phyloP scores from a whole-genome alignment of 2,797 vertebrate genomes.

The Ibycter americanus region DNA sequence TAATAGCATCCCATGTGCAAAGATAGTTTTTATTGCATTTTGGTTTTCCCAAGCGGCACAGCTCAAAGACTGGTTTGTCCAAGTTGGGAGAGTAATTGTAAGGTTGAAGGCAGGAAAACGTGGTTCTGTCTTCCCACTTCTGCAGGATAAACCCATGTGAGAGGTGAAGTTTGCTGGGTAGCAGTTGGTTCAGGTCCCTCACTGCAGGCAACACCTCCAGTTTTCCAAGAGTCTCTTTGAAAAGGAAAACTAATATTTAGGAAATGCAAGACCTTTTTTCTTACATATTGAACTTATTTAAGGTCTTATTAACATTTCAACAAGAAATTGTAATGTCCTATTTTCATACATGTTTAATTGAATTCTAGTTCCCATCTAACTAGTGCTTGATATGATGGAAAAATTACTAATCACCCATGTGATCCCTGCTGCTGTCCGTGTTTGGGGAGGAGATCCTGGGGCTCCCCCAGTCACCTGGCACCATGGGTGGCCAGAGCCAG shows the following conservation, averaged over 20 bases:
- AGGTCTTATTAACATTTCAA: rapidly evolving
- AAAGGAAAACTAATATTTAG: not conserved
- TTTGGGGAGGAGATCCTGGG: not conserved
- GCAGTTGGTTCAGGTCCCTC: not conserved
- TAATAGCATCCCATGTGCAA: not conserved
- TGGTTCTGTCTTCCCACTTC: not conserved
- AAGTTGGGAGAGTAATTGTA: not conserved
- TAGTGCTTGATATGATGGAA: rapidly evolving
- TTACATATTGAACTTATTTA: rapidly evolving
- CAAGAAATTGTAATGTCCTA: rapidly evolving
- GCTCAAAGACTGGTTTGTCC: not conserved
- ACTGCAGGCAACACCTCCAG: not conserved
- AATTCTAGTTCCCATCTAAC: not conserved
- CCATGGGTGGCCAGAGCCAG: not conserved
- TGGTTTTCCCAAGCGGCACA: rapidly evolving
- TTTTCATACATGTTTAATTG: rapidly evolving
- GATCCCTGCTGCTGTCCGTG: not conserved
- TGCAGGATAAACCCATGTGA: not conserved
- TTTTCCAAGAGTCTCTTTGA: not conserved
- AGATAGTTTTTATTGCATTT: not conserved
- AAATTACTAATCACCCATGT: rapidly evolving
- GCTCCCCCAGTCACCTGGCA: rapidly evolving
- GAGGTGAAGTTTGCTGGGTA: not conserved
- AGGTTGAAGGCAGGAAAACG: not conserved
- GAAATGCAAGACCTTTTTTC: not conserved